Evolutionary conservation across 2,797 vertebrate genomes (phyloP).

Genomic region (Scolopax bukidnonensis): DNA sequence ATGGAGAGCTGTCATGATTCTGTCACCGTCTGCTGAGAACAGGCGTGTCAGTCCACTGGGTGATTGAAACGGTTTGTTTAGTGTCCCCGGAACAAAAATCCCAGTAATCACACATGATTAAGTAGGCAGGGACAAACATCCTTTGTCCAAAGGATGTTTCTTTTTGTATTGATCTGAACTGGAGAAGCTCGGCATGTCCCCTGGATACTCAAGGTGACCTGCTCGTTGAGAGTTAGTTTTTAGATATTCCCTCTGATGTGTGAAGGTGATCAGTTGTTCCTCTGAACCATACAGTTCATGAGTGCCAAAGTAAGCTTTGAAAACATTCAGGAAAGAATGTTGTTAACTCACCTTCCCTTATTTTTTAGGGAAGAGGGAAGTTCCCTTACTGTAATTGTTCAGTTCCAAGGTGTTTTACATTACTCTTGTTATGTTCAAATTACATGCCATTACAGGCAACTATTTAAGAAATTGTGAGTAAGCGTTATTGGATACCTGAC

Average conservation of each 20-base stretch:
- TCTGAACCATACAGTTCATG: neutral
- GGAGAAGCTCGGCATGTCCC: neutral
- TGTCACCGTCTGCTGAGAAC: neutral
- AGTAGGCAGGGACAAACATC: neutral
- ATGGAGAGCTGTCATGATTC: neutral
- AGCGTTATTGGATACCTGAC: constrained; percentile 37
- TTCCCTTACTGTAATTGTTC: neutral
- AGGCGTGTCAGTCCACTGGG: rapidly evolving
- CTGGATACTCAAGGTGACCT: constrained; percentile 33
- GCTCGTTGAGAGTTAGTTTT: neutral
- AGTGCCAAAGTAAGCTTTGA: neutral
- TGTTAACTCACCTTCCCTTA: neutral
- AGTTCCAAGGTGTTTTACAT: neutral
- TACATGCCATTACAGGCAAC: neutral
- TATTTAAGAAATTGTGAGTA: constrained; percentile 19
- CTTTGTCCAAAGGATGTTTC: neutral
- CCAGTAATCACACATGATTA: rapidly evolving
- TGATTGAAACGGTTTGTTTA: neutral
- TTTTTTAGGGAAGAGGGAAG: neutral
- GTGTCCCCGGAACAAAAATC: neutral
- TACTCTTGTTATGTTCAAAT: constrained; percentile 29
- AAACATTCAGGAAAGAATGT: neutral
- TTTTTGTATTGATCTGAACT: neutral
- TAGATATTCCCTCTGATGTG: neutral
- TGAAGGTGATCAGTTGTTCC: neutral